Percentiles rank a stretch among this genome's conserved stretches.
These are phyloP conservation scores for Apostichopus parvimensis DNA, from an alignment of 35 echinoderm and acorn worm genomes.

Conservation along the genomic window DNA sequence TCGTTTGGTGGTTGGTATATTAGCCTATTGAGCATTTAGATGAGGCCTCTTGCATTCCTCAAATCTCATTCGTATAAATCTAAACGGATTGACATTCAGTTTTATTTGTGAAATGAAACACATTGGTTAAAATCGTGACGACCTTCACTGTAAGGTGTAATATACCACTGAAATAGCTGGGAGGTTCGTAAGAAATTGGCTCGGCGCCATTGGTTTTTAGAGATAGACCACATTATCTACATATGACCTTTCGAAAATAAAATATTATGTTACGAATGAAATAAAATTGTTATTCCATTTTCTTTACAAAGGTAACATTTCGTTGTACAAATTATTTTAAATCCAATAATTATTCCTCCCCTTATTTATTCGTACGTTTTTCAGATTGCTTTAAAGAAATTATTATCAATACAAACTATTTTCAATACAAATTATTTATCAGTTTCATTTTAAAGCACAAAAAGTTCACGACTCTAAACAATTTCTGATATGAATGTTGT, in stretches of 20 bases:
- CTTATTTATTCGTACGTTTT: no score
- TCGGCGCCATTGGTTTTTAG: background rate
- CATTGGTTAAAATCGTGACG: constrained; percentile 1
- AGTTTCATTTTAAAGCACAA: no score
- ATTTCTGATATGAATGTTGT: no score
- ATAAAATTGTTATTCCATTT: no score
- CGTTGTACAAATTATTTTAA: no score
- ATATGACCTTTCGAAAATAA: background rate
- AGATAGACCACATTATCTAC: background rate
- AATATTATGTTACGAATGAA: no score
- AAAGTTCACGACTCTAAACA: no score
- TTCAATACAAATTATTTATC: no score
- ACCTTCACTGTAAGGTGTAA: background rate
- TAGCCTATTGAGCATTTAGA: background rate
- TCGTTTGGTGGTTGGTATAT: background rate
- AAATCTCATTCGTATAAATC: constrained; percentile 27
- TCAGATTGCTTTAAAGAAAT: no score
- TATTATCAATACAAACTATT: no score
- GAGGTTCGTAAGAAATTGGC: background rate
- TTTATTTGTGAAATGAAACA: constrained; percentile 47
- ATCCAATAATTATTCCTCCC: no score
- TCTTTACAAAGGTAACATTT: no score
- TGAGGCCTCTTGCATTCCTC: constrained; percentile 9
- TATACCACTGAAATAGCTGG: background rate
- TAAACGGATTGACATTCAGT: constrained; percentile 14